Evolutionary conservation across 23 tunicate species (phyloP).

Genomic region (Trididemnum nubilum): DNA sequence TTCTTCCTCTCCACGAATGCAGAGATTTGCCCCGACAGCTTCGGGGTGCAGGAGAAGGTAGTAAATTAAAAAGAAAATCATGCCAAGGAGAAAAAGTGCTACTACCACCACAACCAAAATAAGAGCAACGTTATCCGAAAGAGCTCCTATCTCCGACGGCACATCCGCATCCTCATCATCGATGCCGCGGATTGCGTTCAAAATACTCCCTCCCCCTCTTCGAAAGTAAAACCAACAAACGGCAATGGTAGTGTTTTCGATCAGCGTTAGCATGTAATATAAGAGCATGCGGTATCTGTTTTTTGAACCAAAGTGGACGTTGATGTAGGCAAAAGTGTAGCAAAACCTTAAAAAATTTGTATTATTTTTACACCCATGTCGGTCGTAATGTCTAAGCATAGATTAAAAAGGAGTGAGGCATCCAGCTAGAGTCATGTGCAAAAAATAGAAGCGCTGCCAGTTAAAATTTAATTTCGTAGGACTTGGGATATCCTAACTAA

Average conservation of each 20-base stretch:
- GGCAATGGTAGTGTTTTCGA: conserved; percentile 57
- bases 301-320: conserved; percentile 46
- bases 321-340: conserved; percentile 81
- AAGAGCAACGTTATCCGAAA: conserved; percentile 36
- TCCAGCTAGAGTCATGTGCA: too few species aligned
- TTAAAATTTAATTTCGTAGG: too few species aligned
- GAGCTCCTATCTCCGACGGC: not conserved
- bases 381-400: too few species aligned
- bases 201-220: conserved; percentile 47
- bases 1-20: not conserved
- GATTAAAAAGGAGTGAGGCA: too few species aligned
- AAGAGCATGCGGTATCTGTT: conserved; percentile 57
- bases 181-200: conserved; percentile 23
- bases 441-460: too few species aligned
- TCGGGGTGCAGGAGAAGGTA: conserved; percentile 56
- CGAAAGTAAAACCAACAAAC: conserved; percentile 66
- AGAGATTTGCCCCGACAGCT: not conserved
- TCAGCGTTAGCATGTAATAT: conserved; percentile 54
- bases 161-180: not conserved
- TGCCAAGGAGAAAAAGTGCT: conserved; percentile 42
- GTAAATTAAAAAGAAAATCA: conserved; percentile 66
- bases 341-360: conserved; percentile 43
- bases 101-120: conserved; percentile 36
- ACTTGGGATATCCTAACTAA: too few species aligned
- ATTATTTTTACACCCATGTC: too few species aligned